Percentiles rank a stretch among this genome's conserved stretches.
Evolutionary conservation across 2,797 vertebrate genomes (phyloP).

Genomic region (Gorsachius magnificus): DNA sequence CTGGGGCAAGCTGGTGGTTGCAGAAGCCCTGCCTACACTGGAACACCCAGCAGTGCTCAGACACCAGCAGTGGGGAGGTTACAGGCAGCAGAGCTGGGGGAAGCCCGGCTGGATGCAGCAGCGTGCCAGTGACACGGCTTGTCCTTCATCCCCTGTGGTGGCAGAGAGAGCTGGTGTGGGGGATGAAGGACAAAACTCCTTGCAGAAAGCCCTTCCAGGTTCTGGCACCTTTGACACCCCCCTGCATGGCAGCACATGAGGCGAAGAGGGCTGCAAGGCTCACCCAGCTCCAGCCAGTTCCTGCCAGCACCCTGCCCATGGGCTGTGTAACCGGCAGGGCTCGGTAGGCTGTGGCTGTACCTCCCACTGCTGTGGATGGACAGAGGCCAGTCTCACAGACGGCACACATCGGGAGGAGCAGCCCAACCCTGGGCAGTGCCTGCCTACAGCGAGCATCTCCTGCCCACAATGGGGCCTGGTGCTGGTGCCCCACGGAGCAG

Average conservation of each 20-base stretch:
- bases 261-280: not conserved
- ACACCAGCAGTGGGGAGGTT: not conserved
- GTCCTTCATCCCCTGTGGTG: not conserved
- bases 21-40: not conserved
- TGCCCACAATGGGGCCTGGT: not conserved
- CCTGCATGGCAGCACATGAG: rapidly evolving
- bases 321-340: not conserved
- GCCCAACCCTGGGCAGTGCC: not conserved
- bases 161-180: not conserved
- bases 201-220: not conserved
- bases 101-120: not conserved
- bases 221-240: not conserved
- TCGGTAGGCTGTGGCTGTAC: not conserved
- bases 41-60: not conserved
- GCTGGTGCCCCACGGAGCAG: not conserved
- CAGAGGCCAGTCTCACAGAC: rapidly evolving
- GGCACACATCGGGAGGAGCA: rapidly evolving
- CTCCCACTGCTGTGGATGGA: not conserved
- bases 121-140: not conserved
- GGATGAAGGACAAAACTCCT: rapidly evolving
- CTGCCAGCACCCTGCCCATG: not conserved
- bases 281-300: not conserved
- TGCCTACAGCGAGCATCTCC: not conserved
- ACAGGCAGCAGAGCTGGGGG: not conserved
- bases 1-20: not conserved